A percentile compares a stretch with the other conserved stretches of the same genome.
Conservation (phyloP, 64 coral and sea anemone genomes). For the Montipora sp. region DNA sequence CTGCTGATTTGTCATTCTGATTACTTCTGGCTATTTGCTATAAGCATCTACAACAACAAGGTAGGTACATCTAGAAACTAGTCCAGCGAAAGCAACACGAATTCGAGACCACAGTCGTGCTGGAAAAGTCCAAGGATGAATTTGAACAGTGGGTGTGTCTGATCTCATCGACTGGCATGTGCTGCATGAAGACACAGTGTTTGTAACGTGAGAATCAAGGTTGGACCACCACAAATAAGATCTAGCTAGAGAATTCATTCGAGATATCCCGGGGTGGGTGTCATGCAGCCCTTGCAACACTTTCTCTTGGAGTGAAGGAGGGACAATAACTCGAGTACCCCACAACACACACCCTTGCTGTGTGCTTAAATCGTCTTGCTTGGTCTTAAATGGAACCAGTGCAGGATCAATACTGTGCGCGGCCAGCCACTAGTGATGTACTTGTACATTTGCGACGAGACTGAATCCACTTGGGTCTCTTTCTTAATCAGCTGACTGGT, state of each 20-base stretch:
- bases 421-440: slow-evolving; percentile 54
- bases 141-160: neutral
- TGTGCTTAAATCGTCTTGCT: slow-evolving; percentile 40
- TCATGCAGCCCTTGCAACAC: slow-evolving; percentile 53
- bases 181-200: neutral
- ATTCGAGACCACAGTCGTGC: slow-evolving; percentile 37
- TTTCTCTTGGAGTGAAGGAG: slow-evolving; percentile 45
- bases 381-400: slow-evolving; percentile 58
- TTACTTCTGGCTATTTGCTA: slow-evolving; percentile 36
- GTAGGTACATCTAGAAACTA: neutral
- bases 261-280: slow-evolving; percentile 35
- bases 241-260: slow-evolving; percentile 47
- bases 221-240: slow-evolving; percentile 59
- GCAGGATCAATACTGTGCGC: slow-evolving; percentile 46
- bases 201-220: slow-evolving; percentile 54
- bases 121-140: too few species aligned
- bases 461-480: slow-evolving; percentile 41
- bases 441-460: slow-evolving; percentile 25
- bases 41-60: slow-evolving; percentile 29
- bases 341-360: slow-evolving; percentile 50
- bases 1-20: slow-evolving; percentile 45
- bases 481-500: slow-evolving; percentile 52
- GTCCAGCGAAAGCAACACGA: slow-evolving; percentile 61
- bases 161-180: neutral
- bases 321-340: slow-evolving; percentile 33